phyloP scores from a whole-genome alignment of 1,140 invertebrate species.

The Diachasmimorpha longicaudata region DNA sequence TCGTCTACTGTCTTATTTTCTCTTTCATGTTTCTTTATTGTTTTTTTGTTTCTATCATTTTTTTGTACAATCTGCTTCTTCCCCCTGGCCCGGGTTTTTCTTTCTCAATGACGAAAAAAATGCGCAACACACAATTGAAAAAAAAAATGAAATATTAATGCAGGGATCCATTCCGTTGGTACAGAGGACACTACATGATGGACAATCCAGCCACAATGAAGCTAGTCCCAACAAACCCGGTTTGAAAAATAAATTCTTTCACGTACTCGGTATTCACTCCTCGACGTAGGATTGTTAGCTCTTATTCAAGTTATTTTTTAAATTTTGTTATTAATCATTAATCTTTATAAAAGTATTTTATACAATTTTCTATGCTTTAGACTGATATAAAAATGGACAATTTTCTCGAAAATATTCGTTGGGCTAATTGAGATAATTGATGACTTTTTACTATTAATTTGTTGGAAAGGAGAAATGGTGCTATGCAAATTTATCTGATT shows the following conservation, averaged over 20 bases:
- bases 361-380: neutral
- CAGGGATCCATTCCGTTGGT: constrained; percentile 56
- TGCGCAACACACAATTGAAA: constrained; percentile 36
- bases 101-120: constrained; percentile 29
- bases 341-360: neutral
- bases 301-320: neutral
- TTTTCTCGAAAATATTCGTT: neutral
- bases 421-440: neutral
- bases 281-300: constrained; percentile 48
- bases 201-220: constrained; percentile 56
- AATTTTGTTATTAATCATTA: neutral
- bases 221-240: constrained; percentile 61
- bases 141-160: constrained; percentile 33
- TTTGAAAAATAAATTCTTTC: constrained; percentile 61
- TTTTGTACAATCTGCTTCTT: constrained; percentile 40
- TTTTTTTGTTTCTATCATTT: constrained; percentile 18
- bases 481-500: neutral
- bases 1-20: constrained; percentile 59
- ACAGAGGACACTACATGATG: constrained; percentile 56
- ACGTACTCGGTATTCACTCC: constrained; percentile 59
- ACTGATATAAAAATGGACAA: neutral
- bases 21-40: constrained; percentile 47
- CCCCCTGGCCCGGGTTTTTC: constrained; percentile 17
- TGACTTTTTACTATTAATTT: neutral
- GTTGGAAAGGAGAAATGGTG: too few species aligned